Evolutionary conservation across 2,888 invertebrate genomes (phyloP), one percentile per base, ranked within the genome.

Genomic region (Aphidoletes aphidimyza): DNA sequence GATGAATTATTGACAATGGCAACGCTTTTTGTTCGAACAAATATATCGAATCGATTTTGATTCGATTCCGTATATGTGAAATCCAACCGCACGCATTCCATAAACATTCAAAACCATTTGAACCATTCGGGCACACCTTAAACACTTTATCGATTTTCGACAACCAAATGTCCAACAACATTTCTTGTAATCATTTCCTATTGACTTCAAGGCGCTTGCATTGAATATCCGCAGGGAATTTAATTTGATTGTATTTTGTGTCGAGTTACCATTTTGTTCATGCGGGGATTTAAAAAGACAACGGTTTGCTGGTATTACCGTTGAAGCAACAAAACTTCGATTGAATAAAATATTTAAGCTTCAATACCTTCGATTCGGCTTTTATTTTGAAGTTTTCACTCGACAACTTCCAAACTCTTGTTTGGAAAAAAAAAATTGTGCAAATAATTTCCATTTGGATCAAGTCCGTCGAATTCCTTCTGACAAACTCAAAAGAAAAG

Each of bases 1-100:
- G 69, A 9, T 69, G 69, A 69, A 69, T 69, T 30, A 69, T 69
- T 69, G 69, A 69, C 69, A 69, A 69, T 69, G 34, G 69, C 69
- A 69, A 30, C 69, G 11, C 3, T 69, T 69, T 30, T 69, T 69
- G 14, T 42, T 6, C 14, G 42, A 42, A 14, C 42, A 14, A 14
- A 6, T 42, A 6, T 9, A 42, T 6, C 42, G 6, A 14, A 42
- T 42, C 42, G 14, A 6, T 6, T 14, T n/a, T n/a, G n/a, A n/a
- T n/a, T n/a, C n/a, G n/a, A n/a, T n/a, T n/a, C n/a, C n/a, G n/a
- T n/a, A n/a, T n/a, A n/a, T n/a, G n/a, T n/a, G n/a, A n/a, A n/a
- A n/a, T n/a, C n/a, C n/a, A n/a, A n/a, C n/a, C 14, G 69, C 69
- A 69, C 69, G 69, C 69, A 69, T 9, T 42, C 42, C 6, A 42